Evolutionary conservation across 2,888 invertebrate species (phyloP), one percentile per base, ranked within the genome.

Genomic region (Aricia artaxerxes): DNA sequence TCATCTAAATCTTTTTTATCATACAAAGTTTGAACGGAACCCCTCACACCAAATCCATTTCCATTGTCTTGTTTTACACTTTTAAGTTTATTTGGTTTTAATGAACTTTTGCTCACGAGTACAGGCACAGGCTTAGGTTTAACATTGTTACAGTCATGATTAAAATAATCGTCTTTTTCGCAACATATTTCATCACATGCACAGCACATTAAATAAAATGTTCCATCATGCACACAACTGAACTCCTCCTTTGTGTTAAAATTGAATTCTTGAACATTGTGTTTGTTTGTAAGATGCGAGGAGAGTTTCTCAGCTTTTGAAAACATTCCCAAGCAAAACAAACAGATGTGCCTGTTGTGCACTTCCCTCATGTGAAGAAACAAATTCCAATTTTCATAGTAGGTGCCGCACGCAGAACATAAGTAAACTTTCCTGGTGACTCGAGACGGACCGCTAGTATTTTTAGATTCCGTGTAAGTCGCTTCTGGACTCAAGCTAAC

Each of bases 321-420:
- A 92, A 97, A 98, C 95, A 97, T 96, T 78, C 97, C 97, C 82
- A 97, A 94, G 88, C 98, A 98, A 90, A 97, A 97, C 78, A 98
- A 92, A 88, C 98, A 98, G 84, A 97, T 97, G 87, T 97, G 97
- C 79, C 97, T 95, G 84, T 96, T 96, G 88, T 98, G 98, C 80
- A 96, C 96, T 86, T 97, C 97, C 79, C 97, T 95, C 96, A 98
- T 97, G 85, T 98, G 98, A 75, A 97, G 90, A 88, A 97, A 98
- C 81, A 98, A 95, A 91, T 97, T 97, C 97, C 97, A 97, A 85
- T 97, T 97, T 90, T 97, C 97, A 91, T 97, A 97, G 86, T 97
- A 97, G 13, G 97, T 97, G 73, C 96, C 97, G 88, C 98, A 98
- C 0, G 97, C 97, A 16, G 97, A 97, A 88, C 98, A 98, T 78